Base-by-base conservation (phyloP, 2,888 invertebrate species). In the Volucella zonaria region DNA sequence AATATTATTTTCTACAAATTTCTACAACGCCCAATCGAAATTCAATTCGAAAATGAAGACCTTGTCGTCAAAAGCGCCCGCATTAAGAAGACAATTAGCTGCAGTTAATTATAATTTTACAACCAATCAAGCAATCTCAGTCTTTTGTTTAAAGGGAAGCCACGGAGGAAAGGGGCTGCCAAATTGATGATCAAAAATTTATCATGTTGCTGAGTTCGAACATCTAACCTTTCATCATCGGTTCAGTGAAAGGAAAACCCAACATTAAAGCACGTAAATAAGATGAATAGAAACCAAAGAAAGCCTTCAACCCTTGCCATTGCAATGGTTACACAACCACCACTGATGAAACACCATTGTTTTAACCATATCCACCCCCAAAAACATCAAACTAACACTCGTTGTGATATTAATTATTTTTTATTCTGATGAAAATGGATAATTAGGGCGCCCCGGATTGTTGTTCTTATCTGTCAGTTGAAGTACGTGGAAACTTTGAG, bases 381-480 rank as follows among this genome's bases (percentile, higher is more conserved):
- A 49, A 79, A 70, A 71, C 51, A 76, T 83, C 71, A 83, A 82
- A 82, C 78, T 78, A 74, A 82, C 68, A 78, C 79, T 79, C 66
- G 6, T 75, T 70, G 70, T 70, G 66, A 75, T 78, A 83, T 79
- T 83, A 70, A 78, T 82, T 76, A 76, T 66, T 67, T 74, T 75
- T 61, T 75, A 70, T 61, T 78, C 66, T 45, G 61, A 83, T 61
- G 71, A 79, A 76, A 75, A 79, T 67, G 67, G 83, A 75, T 79
- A 75, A 83, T 79, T 78, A 79, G 43, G 74, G 38, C 52, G 43
- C 10, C 31, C 38, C 40, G 45, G 62, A 58, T 59, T 43, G 56
- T 59, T 40, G 56, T 66, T 56, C 59, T 71, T 59, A 54, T 77
- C 77, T 77, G 14, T 52, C 38, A 2, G 15, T 45, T 54, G 31